phyloP scores from a whole-genome alignment of 1,140 invertebrate species.

The Lethrus apterus region DNA sequence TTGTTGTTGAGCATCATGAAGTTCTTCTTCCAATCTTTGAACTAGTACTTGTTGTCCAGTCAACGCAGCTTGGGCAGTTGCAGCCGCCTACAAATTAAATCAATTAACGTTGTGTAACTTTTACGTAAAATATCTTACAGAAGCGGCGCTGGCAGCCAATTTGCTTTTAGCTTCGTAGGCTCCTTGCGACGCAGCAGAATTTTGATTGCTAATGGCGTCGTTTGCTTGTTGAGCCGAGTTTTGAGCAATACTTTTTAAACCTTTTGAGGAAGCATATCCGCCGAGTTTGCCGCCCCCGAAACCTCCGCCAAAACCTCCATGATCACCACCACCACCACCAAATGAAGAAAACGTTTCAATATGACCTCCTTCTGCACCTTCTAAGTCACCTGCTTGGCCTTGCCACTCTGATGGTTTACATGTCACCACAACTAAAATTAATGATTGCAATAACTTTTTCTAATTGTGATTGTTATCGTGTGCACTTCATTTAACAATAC shows the following conservation, averaged over 20 bases:
- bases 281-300: not conserved
- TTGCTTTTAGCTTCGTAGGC: not conserved
- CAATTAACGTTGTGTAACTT: not conserved
- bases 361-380: not conserved
- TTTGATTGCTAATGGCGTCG: not conserved
- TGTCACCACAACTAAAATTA: too few relatives aligned
- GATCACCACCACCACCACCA: too few relatives aligned
- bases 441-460: too few relatives aligned
- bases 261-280: not conserved
- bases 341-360: not conserved
- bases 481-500: too few relatives aligned
- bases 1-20: conserved; percentile 43
- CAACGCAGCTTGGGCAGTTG: conserved; percentile 46
- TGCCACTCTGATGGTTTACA: too few relatives aligned
- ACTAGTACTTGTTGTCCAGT: conserved; percentile 52
- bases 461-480: too few relatives aligned
- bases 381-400: too few relatives aligned
- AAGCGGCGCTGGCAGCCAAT: not conserved
- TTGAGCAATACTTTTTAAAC: not conserved
- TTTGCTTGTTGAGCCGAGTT: not conserved
- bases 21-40: conserved; percentile 47
- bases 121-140: not conserved
- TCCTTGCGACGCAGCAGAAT: not conserved
- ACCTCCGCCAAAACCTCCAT: too few relatives aligned
- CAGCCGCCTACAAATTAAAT: conserved; percentile 40